Base-by-base conservation (phyloP, 2,797 vertebrate species). In the Manis pentadactyla region DNA sequence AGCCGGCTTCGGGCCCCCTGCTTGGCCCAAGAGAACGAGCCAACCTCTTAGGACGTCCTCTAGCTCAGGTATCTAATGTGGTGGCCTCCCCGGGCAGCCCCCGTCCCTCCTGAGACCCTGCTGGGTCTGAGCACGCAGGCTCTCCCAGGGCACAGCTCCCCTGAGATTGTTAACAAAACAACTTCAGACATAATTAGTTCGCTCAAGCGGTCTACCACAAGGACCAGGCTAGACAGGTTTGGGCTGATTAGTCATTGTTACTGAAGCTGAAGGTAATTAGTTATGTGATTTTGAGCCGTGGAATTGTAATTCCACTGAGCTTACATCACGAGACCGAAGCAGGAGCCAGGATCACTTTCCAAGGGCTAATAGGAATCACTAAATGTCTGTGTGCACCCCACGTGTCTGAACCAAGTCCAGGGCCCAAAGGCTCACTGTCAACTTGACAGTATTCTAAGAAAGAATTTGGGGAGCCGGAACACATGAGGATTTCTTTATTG, bases 151-250 rank as follows among this genome's bases (percentile, higher is more conserved):
- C 19, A 19, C 7, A 5, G n/a, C 27, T 37, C 9, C 0, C 63
- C 39, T 34, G 57, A 68, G 61, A 66, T 11, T 14, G 18, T 46
- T 29, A 64, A 66, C 69, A 63, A 77, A 92, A 46, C 64, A 34
- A 84, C 95, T 74, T 57, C 68, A 64, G 59, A 34, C 49, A 64
- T 61, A 42, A 89, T 84, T 69, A 31, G 64, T 46, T 61, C 61
- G 7, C 13, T 34, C 61, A 51, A 71, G 27, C 49, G 14, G 1
- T 39, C 84, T 25, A 37, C 73, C n/a, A 57, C 19, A 14, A 87
- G 66, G 46, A 92, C 42, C 46, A 19, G 63, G 27, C 92, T 73
- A 2, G 59, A 25, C 46, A 89, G 73, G 2, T 46, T 18, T 23
- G 55, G 66, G n/a, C 66, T 95, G 95, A 90, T 42, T 39, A 25